Evolutionary conservation across 2,888 invertebrate genomes (phyloP), one percentile per base, ranked within the genome.

Genomic region (Pollenia angustigena): DNA sequence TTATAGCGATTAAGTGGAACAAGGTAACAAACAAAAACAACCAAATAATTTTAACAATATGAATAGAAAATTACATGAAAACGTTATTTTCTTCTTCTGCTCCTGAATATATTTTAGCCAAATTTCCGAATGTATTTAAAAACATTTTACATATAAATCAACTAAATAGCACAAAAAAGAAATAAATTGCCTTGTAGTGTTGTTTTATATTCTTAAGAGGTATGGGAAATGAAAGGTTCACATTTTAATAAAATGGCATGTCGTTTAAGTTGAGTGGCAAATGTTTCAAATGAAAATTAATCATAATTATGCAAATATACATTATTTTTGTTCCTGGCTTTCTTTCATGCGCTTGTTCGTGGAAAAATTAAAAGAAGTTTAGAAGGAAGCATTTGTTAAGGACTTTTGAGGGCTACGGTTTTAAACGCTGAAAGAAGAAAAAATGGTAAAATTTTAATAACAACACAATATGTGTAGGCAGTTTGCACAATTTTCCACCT

Each of bases 111-210:
- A 75, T 80, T 84, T 81, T 72, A 68, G 81, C 56, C 74, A 78
- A 87, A 84, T 87, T 87, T 87, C 87, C 87, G 87, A 87, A 81
- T 87, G 64, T 87, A 84, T 81, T 87, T 87, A 84, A 78, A 72
- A 87, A 78, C 72, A 81, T 78, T 87, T 87, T 87, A 69, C 78
- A 18, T 81, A 84, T 81, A 86, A 86, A 84, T 84, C 86, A 86
- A 80, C 81, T 71, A 82, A 85, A 84, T 84, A 40, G 14, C 62
- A 74, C 46, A 81, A 76, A 81, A 76, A 56, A 52, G 78, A 60
- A 72, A 66, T 14, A 72, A 64, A 58, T 54, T 23, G n/a, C n/a
- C 50, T 10, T 54, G 8, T 58, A 32, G 1, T 58, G 14, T 58
- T 11, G 18, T 56, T 72, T 74, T 74, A 16, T 18, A 42, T 32